Conservation (phyloP, 2,113 vertebrate species). For the Nothoprocta perdicaria region DNA sequence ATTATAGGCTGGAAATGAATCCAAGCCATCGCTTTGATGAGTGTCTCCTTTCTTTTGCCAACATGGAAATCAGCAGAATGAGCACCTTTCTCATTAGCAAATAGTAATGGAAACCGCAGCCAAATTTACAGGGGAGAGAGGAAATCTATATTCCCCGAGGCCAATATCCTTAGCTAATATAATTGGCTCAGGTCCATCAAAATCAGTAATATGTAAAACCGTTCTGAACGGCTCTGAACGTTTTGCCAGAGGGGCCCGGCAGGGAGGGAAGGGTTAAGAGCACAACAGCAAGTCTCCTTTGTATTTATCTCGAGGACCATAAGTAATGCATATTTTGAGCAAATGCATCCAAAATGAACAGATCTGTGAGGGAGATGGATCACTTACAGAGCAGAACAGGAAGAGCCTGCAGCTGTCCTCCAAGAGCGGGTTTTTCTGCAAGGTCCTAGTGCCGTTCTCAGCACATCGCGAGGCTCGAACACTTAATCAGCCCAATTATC, state of each 20-base stretch:
- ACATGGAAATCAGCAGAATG: background rate
- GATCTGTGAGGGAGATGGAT: slow-evolving; percentile 55
- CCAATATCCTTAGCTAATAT: background rate
- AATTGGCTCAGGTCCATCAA: background rate
- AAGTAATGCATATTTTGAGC: slow-evolving; percentile 60
- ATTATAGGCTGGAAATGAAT: background rate
- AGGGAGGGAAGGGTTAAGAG: slow-evolving; percentile 35
- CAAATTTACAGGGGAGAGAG: background rate
- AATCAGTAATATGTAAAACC: background rate
- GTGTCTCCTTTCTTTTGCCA: background rate
- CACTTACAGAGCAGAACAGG: slow-evolving; percentile 60
- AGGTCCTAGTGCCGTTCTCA: slow-evolving; percentile 57
- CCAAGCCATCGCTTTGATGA: background rate
- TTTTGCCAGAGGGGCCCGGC: background rate
- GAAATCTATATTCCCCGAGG: background rate
- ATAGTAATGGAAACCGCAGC: background rate
- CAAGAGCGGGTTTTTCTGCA: slow-evolving; percentile 46
- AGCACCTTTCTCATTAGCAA: background rate
- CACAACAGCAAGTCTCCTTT: slow-evolving; percentile 18
- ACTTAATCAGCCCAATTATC: slow-evolving; percentile 56
- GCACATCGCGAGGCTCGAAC: background rate
- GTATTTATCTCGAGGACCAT: slow-evolving; percentile 36
- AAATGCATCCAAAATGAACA: slow-evolving; percentile 59
- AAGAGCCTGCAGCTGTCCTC: slow-evolving; percentile 66
- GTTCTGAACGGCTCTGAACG: background rate